phyloP scores from a whole-genome alignment of 2,888 invertebrate species.

The Hecatera dysodea region DNA sequence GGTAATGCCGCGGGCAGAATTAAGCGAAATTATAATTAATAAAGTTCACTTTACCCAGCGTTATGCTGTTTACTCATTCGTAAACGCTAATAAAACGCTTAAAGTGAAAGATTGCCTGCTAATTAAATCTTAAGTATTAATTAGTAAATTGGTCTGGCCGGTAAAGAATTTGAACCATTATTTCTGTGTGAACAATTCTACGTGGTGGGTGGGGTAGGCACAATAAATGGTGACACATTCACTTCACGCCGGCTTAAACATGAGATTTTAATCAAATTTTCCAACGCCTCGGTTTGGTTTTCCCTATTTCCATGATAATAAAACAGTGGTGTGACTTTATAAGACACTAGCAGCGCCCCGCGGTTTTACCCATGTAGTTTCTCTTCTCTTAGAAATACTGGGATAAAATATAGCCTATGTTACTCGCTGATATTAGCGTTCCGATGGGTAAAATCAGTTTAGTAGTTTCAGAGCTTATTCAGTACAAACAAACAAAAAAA shows the following conservation, averaged over 20 bases:
- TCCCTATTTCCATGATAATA: background rate
- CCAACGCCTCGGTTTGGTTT: background rate
- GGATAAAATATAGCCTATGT: no score
- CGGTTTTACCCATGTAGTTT: no score
- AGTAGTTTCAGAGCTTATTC: no score
- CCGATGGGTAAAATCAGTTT: no score
- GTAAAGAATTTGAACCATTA: slow-evolving; percentile 15
- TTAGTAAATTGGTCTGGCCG: slow-evolving; percentile 13
- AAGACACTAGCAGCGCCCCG: no score
- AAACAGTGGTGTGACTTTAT: no score
- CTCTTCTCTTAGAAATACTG: no score
- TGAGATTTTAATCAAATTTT: slow-evolving; percentile 39
- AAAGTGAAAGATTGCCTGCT: slow-evolving; percentile 30
- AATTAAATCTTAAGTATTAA: slow-evolving; percentile 20
- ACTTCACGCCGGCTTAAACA: background rate
- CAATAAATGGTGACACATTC: slow-evolving; percentile 34
- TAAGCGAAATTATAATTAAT: slow-evolving; percentile 49
- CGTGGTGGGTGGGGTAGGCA: background rate
- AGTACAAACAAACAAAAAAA: no score
- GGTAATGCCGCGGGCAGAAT: slow-evolving; percentile 27
- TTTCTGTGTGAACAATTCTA: slow-evolving; percentile 20
- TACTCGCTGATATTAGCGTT: no score
- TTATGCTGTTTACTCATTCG: slow-evolving; percentile 33
- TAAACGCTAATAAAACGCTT: slow-evolving; percentile 27
- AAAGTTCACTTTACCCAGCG: slow-evolving; percentile 32